Conservation (phyloP, 2,888 invertebrate species). For the Tenthredo scrophulariae region DNA sequence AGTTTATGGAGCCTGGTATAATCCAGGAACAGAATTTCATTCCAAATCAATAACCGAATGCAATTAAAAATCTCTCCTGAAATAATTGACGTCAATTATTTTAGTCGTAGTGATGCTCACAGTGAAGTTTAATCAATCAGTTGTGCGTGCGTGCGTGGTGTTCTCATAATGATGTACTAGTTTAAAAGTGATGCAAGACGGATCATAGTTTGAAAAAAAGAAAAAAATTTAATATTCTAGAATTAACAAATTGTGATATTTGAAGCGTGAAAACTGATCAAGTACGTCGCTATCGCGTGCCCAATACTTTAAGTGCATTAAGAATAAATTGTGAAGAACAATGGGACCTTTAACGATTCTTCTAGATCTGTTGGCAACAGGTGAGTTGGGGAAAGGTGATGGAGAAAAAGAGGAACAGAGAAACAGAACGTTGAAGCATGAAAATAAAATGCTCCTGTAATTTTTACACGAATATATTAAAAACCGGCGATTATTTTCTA, state of each 20-base stretch:
- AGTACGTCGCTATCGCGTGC: background rate
- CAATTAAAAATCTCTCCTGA: background rate
- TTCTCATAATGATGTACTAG: background rate
- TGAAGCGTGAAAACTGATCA: background rate
- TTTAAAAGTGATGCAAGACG: background rate
- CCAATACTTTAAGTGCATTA: background rate
- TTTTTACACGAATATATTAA: no score
- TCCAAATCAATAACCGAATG: background rate
- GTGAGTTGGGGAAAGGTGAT: background rate
- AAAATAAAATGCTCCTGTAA: background rate
- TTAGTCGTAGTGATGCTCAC: background rate
- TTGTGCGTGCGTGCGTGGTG: background rate
- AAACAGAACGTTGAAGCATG: background rate
- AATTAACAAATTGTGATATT: background rate
- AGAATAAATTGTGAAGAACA: background rate
- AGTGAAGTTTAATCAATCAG: background rate
- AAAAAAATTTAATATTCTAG: background rate
- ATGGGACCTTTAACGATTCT: background rate
- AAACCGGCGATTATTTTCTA: background rate
- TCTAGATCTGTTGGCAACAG: conserved; percentile 33
- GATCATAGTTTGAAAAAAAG: background rate
- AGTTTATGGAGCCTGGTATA: background rate
- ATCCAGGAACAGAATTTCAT: background rate
- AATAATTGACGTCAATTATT: background rate
- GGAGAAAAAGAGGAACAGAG: background rate